phyloP scores from a whole-genome alignment of 2,797 vertebrate species.

The Galagoides demidoff region DNA sequence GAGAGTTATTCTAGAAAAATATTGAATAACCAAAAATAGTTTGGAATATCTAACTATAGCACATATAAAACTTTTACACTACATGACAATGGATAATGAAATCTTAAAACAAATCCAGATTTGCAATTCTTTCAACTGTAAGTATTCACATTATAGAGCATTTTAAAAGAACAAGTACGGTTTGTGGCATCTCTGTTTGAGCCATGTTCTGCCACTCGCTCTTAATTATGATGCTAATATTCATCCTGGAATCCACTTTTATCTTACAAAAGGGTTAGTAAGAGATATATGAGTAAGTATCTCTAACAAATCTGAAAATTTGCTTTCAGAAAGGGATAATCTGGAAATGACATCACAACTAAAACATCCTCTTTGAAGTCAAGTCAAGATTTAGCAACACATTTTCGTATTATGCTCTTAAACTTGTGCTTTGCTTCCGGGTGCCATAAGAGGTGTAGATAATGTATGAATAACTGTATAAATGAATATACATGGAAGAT shows the following conservation, averaged over 20 bases:
- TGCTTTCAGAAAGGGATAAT: neutral
- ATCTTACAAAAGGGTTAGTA: neutral
- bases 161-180: neutral
- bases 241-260: neutral
- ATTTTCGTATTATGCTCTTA: neutral
- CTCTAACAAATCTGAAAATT: slow-evolving; percentile 10
- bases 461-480: neutral
- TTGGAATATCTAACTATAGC: slow-evolving; percentile 67
- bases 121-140: neutral
- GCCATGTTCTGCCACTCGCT: neutral
- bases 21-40: slow-evolving; percentile 79
- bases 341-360: slow-evolving; percentile 34
- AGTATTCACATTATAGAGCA: neutral
- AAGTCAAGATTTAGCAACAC: neutral
- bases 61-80: neutral
- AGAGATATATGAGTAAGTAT: neutral
- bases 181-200: neutral
- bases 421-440: neutral
- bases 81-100: neutral
- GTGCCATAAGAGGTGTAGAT: neutral
- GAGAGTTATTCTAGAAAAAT: slow-evolving; percentile 82
- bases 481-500: neutral
- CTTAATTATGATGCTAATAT: neutral
- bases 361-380: neutral
- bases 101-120: slow-evolving; percentile 44